Base-by-base conservation (phyloP, 2,888 invertebrate species). In the Acronicta alni region DNA sequence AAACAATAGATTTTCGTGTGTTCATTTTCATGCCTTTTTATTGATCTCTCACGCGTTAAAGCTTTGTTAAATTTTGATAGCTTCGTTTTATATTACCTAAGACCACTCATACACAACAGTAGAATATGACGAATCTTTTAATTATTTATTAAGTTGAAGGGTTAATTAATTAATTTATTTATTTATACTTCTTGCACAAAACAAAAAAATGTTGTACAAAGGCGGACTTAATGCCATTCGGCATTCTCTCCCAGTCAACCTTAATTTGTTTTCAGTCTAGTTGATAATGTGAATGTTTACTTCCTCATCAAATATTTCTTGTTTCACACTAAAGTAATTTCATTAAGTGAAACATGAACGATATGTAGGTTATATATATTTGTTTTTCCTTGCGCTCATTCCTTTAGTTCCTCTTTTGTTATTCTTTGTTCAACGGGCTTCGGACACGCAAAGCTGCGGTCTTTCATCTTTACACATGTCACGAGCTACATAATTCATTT, bases 381-480 rank as follows among this genome's bases (percentile, higher is more conserved):
- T 30, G 55, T 59, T 49, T 67, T 62, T 56, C 41, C 49, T 67
- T 62, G 62, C 44, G 48, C 58, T 57, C 58, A 57, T 75, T 75
- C 67, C 57, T 70, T 48, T 51, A 56, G 57, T 68, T 75, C 66
- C 67, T 37, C 67, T 72, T 68, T 74, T 64, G 66, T 69, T 72
- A 76, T 66, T 77, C 52, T 41, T 61, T 56, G 52, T 66, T 77
- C 75, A 68, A 83, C 74, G 78, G 56, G 53, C 58, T 57, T 39
- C 52, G 35, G 74, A 60, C 87, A 86, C 85, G 87, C 89, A 79
- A 87, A 66, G 66, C 58, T 83, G 85, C 83, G 75, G 84, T 84
- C 12, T 30, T 30, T 30, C 30, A 74, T 83, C 83, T 81, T 75
- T 75, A 77, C 81, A 82, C 70, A 80, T 82, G 82, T 81, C 76